Base-by-base conservation (phyloP, 2,797 vertebrate species). In the Chaunax sp. region DNA sequence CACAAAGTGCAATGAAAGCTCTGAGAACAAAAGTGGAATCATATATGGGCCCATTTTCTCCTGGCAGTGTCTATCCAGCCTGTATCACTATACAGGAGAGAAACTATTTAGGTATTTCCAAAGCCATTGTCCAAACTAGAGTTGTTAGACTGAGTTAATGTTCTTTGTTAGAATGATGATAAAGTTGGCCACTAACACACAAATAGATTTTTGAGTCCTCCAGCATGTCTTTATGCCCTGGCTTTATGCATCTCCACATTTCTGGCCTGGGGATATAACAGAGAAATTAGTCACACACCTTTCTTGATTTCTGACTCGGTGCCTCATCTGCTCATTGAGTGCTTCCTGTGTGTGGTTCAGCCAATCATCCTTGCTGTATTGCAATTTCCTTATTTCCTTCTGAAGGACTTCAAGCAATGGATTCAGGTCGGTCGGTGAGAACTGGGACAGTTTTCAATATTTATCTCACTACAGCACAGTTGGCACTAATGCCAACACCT, bases 1-100 rank as follows among this genome's bases (percentile, higher is more conserved):
- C 75, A 78, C 72, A 71, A 75, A 86, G 77, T 75, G 65, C 66
- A 62, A 67, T 84, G 76, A 87, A 80, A 84, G 78, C 84, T 73
- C 43, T 0, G 65, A 78, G 82, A 87, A 85, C 81, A 88, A 85
- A 83, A 85, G 75, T 66, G 63, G 73, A 81, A 69, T 69, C 65
- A 75, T 62, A 65, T 73, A 77, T 47, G 68, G 69, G 64, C 55
- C 70, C 66, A 75, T 77, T 81, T 72, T 79, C 72, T 72, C 38
- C 49, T 26, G 7, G 54, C 49, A 28, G 69, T 40, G 62, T 70
- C 70, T 79, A 66, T 67, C 64, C 49, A 38, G 5, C 43, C 61
- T 74, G 62, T 51, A 19, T 82, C 74, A 62, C 72, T 50, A 59
- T 45, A 65, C 71, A 67, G 11, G 43, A 38, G 63, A 19, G 53